Evolutionary conservation across 2,797 vertebrate genomes (phyloP).

Genomic region (Momotus momota): DNA sequence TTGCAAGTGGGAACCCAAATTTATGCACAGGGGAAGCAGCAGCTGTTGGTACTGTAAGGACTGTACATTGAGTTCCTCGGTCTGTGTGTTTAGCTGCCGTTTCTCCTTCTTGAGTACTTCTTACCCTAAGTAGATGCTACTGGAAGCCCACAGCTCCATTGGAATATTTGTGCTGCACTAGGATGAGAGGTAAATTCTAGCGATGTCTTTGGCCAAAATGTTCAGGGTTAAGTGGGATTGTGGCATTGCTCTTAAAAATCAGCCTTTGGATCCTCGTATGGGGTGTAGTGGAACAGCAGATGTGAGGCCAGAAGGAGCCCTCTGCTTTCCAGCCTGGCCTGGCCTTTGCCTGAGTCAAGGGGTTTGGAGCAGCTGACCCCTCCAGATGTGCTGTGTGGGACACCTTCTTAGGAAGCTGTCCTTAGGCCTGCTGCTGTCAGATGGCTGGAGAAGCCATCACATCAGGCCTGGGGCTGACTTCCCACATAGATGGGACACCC

Average conservation of each 20-base stretch:
- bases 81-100: fast-evolving
- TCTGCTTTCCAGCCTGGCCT: neutral
- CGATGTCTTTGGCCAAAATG: fast-evolving
- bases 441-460: neutral
- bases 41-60: neutral
- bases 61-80: fast-evolving
- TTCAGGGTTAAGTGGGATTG: neutral
- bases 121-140: neutral
- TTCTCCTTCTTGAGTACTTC: neutral
- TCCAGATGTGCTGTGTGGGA: fast-evolving
- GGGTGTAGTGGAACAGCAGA: neutral
- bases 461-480: fast-evolving
- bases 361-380: neutral
- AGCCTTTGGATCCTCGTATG: neutral
- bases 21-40: neutral
- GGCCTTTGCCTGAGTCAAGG: neutral
- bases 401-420: neutral
- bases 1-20: neutral
- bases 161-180: neutral
- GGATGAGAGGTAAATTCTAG: neutral
- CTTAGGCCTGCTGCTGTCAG: neutral
- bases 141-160: fast-evolving
- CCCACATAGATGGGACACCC: fast-evolving
- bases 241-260: neutral
- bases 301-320: neutral